phyloP scores from a whole-genome alignment of 2,113 vertebrate species.

The Phycodurus eques region DNA sequence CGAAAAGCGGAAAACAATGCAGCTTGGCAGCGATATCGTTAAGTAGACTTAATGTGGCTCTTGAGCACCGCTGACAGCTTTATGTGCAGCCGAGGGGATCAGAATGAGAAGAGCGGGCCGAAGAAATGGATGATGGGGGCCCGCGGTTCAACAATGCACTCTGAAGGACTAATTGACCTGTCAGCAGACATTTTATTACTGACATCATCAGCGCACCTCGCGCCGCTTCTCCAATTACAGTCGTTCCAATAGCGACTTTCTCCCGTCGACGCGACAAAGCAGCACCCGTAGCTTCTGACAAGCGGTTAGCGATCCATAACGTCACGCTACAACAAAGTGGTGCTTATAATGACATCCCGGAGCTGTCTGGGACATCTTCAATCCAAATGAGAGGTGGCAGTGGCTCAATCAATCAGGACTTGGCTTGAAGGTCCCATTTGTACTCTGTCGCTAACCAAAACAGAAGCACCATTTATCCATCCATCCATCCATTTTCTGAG shows the following conservation, averaged over 20 bases:
- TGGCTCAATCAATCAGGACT: background rate
- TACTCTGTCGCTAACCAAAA: background rate
- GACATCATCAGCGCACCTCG: constrained; percentile 15
- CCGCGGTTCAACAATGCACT: constrained; percentile 39
- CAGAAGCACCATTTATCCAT: background rate
- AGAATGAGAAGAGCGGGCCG: constrained; percentile 44
- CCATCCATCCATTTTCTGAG: too few relatives aligned
- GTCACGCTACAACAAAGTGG: background rate
- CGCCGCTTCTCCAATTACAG: constrained; percentile 22
- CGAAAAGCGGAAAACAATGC: constrained; percentile 55
- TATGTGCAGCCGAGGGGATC: constrained; percentile 45
- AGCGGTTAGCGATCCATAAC: constrained; percentile 4
- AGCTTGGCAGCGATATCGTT: constrained; percentile 20
- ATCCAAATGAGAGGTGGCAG: background rate
- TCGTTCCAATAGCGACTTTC: constrained; percentile 17
- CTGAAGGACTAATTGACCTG: constrained; percentile 30
- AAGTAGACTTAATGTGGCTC: constrained; percentile 42
- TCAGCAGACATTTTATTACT: constrained; percentile 61
- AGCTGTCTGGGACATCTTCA: constrained; percentile 2
- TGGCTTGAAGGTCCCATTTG: background rate
- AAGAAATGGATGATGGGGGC: constrained; percentile 38
- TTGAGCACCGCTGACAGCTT: constrained; percentile 50
- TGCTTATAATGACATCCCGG: constrained; percentile 1
- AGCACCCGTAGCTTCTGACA: constrained; percentile 8
- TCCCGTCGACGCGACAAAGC: constrained; percentile 19